These are phyloP conservation scores for Nycticorax nycticorax DNA, from an alignment of 2,113 vertebrate genomes.

Conservation along the genomic window DNA sequence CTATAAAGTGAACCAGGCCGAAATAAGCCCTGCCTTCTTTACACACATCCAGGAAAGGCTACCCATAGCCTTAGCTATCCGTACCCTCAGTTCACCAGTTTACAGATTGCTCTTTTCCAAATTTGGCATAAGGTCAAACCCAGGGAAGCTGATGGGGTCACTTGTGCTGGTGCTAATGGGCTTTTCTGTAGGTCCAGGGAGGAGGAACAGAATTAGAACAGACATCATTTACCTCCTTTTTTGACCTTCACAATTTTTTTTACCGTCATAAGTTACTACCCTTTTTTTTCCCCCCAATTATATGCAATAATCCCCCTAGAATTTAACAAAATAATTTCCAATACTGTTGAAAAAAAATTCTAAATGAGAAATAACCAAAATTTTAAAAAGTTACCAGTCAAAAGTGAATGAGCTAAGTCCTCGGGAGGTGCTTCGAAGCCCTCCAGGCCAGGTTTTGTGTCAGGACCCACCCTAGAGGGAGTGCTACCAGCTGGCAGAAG, in stretches of 20 bases:
- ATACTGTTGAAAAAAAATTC: neutral
- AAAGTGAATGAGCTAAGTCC: neutral
- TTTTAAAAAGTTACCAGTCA: neutral
- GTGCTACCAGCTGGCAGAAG: neutral
- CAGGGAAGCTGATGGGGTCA: neutral
- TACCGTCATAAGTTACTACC: neutral
- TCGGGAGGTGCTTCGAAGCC: neutral
- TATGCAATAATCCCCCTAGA: neutral
- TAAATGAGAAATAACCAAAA: neutral
- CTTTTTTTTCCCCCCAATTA: neutral
- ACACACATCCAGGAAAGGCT: neutral
- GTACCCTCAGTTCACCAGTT: neutral
- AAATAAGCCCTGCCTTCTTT: neutral
- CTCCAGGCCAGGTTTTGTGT: neutral
- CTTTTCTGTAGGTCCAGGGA: neutral
- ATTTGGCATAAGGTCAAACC: neutral
- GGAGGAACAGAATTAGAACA: neutral
- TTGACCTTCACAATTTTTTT: neutral
- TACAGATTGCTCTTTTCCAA: neutral
- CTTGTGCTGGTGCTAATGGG: neutral
- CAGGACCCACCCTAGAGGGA: neutral
- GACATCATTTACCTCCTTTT: neutral
- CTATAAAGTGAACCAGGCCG: neutral
- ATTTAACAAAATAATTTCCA: neutral
- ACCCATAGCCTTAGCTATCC: neutral